These are phyloP conservation scores for Rutilus rutilus DNA, from an alignment of 2,113 vertebrate species.

Conservation along the genomic window DNA sequence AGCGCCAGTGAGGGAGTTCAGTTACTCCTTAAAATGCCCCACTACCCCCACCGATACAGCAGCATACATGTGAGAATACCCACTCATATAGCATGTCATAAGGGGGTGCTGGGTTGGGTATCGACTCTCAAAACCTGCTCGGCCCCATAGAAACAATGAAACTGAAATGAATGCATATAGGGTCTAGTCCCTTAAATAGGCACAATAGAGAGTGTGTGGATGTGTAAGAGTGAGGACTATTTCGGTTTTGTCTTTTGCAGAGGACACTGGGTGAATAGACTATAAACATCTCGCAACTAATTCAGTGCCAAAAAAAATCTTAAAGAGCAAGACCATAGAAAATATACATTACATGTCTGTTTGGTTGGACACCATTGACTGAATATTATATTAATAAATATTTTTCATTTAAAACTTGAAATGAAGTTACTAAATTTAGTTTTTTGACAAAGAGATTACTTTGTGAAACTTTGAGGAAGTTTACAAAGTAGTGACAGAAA, in stretches of 20 bases:
- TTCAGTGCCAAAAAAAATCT: not conserved
- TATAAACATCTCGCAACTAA: not conserved
- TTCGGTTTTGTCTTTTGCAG: constrained; percentile 47
- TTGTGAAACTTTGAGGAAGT: not conserved
- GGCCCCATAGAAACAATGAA: constrained; percentile 77
- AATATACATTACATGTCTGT: not conserved
- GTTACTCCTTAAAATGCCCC: constrained; percentile 71
- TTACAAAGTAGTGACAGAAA: not conserved
- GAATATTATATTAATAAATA: not conserved
- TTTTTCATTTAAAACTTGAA: not conserved
- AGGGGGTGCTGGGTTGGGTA: constrained; percentile 62
- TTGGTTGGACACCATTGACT: not conserved
- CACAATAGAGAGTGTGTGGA: constrained; percentile 23
- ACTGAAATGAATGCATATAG: constrained; percentile 68
- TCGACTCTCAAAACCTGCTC: constrained; percentile 75
- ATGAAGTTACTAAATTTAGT: not conserved
- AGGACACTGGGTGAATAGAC: constrained; percentile 3
- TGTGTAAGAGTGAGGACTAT: not conserved
- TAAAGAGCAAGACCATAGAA: not conserved
- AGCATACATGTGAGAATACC: constrained; percentile 77
- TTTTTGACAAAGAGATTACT: not conserved
- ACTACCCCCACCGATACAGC: constrained; percentile 76
- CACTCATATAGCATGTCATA: constrained; percentile 70
- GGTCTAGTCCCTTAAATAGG: constrained; percentile 48
- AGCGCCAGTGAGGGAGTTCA: constrained; percentile 77